Evolutionary conservation across 92 coral and sea anemone genomes (phyloP).

Genomic region (Epizoanthus ramosus): DNA sequence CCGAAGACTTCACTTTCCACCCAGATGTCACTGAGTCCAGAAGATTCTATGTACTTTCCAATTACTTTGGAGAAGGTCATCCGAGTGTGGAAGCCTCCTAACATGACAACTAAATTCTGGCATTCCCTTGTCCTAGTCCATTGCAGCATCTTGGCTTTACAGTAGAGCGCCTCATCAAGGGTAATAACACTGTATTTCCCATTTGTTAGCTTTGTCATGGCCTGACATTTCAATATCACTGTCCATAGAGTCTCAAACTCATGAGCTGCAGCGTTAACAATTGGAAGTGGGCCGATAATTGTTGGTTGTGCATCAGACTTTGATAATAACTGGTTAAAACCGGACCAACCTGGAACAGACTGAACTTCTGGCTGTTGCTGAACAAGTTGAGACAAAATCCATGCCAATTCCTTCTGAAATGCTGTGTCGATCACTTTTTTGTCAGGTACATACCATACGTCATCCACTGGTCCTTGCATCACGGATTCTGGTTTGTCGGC

Average conservation of each 20-base stretch:
- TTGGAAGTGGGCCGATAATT: slow-evolving; percentile 72
- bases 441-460: slow-evolving; percentile 57
- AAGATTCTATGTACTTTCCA: slow-evolving; percentile 59
- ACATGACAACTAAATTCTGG: slow-evolving; percentile 51
- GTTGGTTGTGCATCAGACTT: slow-evolving; percentile 41
- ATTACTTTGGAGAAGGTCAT: slow-evolving; percentile 65
- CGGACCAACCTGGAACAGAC: slow-evolving; percentile 65
- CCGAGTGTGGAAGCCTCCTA: slow-evolving; percentile 61
- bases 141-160: slow-evolving; percentile 55
- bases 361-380: slow-evolving; percentile 55
- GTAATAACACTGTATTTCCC: slow-evolving; percentile 49
- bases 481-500: slow-evolving; percentile 60
- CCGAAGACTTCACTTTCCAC: slow-evolving; percentile 45
- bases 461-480: slow-evolving; percentile 25
- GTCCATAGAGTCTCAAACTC: slow-evolving; percentile 61
- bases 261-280: slow-evolving; percentile 65
- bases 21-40: slow-evolving; percentile 60
- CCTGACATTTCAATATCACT: slow-evolving; percentile 49
- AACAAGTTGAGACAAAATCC: slow-evolving; percentile 47
- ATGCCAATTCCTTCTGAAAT: slow-evolving; percentile 61
- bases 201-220: slow-evolving; percentile 38
- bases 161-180: slow-evolving; percentile 54
- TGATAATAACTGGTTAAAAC: slow-evolving; percentile 56
- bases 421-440: slow-evolving; percentile 41
- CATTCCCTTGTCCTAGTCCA: slow-evolving; percentile 50